Evolutionary conservation across 2,888 invertebrate species (phyloP).

Genomic region (Papilio gigon): DNA sequence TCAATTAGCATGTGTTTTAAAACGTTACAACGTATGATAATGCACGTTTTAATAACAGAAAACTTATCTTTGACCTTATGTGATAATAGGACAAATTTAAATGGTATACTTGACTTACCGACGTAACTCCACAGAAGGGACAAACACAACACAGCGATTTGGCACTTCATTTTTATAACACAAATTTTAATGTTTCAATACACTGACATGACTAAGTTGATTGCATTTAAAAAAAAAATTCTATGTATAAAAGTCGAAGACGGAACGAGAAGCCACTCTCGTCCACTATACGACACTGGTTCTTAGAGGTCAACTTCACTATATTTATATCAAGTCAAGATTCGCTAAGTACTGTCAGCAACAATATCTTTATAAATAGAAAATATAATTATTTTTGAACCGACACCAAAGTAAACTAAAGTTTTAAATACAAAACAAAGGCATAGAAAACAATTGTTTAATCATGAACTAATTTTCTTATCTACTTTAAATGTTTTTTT

Average conservation of each 20-base stretch:
- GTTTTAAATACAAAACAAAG: neutral
- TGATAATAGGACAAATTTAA: slow-evolving; percentile 3
- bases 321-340: slow-evolving; percentile 66
- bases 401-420: neutral
- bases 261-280: slow-evolving; percentile 50
- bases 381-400: neutral
- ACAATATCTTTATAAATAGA: neutral
- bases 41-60: neutral
- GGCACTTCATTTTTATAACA: slow-evolving; percentile 51
- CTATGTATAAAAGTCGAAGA: slow-evolving; percentile 36
- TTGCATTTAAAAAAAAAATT: slow-evolving; percentile 38
- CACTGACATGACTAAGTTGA: slow-evolving; percentile 44
- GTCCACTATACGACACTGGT: slow-evolving; percentile 65
- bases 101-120: slow-evolving; percentile 53
- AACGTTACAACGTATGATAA: neutral
- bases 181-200: slow-evolving; percentile 37
- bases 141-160: slow-evolving; percentile 55
- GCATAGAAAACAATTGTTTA: neutral
- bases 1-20: neutral
- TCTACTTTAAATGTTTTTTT: slow-evolving; percentile 8
- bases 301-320: slow-evolving; percentile 71
- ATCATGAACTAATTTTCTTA: slow-evolving; percentile 1
- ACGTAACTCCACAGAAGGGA: slow-evolving; percentile 56
- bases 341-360: slow-evolving; percentile 61
- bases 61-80: slow-evolving; percentile 24